Base-by-base conservation (phyloP, 2,113 vertebrate species). In the Oncorhynchus gorbuscha region DNA sequence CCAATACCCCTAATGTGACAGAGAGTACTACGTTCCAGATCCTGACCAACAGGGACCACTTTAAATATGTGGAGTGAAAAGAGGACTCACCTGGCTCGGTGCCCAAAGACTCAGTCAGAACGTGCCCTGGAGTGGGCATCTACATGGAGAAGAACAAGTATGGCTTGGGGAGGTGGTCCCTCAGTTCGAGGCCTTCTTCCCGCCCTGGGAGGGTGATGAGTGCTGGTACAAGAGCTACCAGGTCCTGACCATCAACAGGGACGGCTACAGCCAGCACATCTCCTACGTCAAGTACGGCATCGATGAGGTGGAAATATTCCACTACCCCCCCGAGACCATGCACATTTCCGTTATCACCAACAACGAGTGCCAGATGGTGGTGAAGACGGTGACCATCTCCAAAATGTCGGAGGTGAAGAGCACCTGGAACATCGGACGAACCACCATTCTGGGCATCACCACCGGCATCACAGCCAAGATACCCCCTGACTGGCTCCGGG, bases 61-160 rank as follows among this genome's bases (percentile, higher is more conserved):
- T 94, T 84, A 91, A 94, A 82, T 91, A 93, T 81, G 26, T 94
- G 79, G 89, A 91, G 77, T 94, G 93, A 93, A 90, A 86, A 73
- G 84, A 85, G 18, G 93, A 39, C 12, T 92, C 92, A 0, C 84
- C 89, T 3, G 93, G 92, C 14, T 87, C 87, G 0, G 89, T 93
- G 68, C 90, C 93, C 3, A 70, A 80, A 0, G 11, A 92, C 61
- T 86, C 92, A 1, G 84, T 93, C 59, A 81, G 77, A 14, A 92
- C 92, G 49, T 93, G 93, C 26, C 13, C 71, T 0, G 85, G 88
- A 0, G 80, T 72, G 1, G 74, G 73, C 20, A 87, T 90, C 75
- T 94, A 83, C 0, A 90, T 94, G 7, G 93, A 93, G 0, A 94
- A 92, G 84, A 94, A 94, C 85, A 92, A 92, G 81, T 94, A 93